These are phyloP conservation scores for Oxyruncus cristatus DNA, from an alignment of 2,113 vertebrate genomes.

Conservation along the genomic window DNA sequence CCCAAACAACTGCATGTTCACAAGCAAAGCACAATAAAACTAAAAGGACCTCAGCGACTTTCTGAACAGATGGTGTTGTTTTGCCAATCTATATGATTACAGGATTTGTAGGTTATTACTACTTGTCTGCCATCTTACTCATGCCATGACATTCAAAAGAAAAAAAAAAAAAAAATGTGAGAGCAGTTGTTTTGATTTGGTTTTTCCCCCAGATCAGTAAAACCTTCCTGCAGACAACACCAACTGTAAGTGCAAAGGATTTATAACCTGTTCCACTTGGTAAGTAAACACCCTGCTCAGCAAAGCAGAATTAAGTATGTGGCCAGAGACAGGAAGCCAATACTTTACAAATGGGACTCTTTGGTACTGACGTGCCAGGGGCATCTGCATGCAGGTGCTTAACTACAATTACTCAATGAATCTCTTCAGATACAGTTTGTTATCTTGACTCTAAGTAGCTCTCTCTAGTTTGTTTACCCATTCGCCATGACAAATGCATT, in stretches of 20 bases:
- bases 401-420: constrained; percentile 31
- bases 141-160: background rate
- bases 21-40: background rate
- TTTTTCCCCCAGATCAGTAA: background rate
- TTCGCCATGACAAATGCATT: constrained; percentile 61
- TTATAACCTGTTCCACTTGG: constrained; percentile 49
- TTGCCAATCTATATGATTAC: background rate
- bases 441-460: constrained; percentile 44
- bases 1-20: background rate
- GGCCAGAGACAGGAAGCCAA: constrained; percentile 69
- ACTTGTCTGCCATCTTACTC: background rate
- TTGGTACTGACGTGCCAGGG: background rate
- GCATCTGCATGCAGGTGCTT: constrained; percentile 48
- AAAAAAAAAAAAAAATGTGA: too few relatives aligned
- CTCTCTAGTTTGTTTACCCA: constrained; percentile 39
- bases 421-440: constrained; percentile 53
- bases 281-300: constrained; percentile 64
- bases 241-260: constrained; percentile 47
- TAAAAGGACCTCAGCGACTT: background rate
- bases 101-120: background rate
- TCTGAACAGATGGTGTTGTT: constrained; percentile 7
- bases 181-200: background rate
- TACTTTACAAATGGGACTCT: constrained; percentile 60
- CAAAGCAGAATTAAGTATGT: constrained; percentile 48
- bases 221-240: background rate